Conservation (phyloP, 2,888 invertebrate genomes). For the Melanargia galathea region DNA sequence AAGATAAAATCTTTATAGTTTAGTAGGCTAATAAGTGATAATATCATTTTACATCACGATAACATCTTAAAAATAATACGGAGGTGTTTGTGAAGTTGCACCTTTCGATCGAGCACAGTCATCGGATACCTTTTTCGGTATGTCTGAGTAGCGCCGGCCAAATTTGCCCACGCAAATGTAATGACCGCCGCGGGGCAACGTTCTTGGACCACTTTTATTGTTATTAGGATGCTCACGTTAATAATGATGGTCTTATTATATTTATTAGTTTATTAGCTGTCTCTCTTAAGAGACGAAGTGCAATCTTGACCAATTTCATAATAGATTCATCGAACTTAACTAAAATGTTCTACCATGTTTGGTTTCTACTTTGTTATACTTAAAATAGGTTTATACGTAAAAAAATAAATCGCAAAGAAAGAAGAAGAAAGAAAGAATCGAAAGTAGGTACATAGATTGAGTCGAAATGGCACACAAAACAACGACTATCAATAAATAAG, state of each 20-base stretch:
- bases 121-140: constrained; percentile 65
- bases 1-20: constrained; percentile 8
- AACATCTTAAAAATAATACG: constrained; percentile 18
- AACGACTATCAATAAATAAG: too few species aligned
- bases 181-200: constrained; percentile 65
- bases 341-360: too few species aligned
- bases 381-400: too few species aligned
- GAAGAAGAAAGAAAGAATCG: too few species aligned
- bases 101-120: constrained; percentile 51
- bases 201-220: constrained; percentile 56
- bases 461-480: too few species aligned
- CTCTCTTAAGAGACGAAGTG: background rate
- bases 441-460: too few species aligned
- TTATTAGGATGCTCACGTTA: constrained; percentile 31
- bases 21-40: constrained; percentile 7
- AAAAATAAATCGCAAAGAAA: too few species aligned
- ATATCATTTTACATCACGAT: constrained; percentile 20
- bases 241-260: constrained; percentile 27
- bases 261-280: constrained; percentile 11
- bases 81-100: constrained; percentile 20
- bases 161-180: constrained; percentile 53
- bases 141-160: constrained; percentile 59
- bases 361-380: too few species aligned
- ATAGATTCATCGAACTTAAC: too few species aligned
- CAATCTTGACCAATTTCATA: background rate